Percentiles rank a stretch among this genome's conserved stretches.
phyloP scores from a whole-genome alignment of 2,797 vertebrate genomes.

The Arnoldichthys spilopterus region DNA sequence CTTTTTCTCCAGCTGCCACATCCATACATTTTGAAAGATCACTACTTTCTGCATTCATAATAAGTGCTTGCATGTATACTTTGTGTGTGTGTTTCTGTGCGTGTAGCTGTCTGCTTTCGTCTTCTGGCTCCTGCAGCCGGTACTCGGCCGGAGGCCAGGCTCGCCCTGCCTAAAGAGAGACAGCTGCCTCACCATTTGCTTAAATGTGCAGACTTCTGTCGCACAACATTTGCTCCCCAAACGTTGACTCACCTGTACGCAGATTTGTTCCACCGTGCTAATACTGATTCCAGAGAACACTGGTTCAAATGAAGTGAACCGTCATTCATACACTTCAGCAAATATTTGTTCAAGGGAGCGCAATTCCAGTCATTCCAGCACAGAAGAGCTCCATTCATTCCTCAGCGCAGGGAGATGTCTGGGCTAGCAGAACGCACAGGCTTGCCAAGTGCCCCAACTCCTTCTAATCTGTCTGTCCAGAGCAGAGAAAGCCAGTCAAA shows the following conservation, averaged over 20 bases:
- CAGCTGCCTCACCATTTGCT: not conserved
- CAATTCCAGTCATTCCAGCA: conserved; percentile 16
- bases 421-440: conserved; percentile 35
- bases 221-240: conserved; percentile 32
- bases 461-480: conserved; percentile 8
- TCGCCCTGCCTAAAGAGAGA: conserved; percentile 19
- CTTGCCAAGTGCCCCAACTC: conserved; percentile 6
- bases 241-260: conserved; percentile 18
- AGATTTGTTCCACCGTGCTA: conserved; percentile 30
- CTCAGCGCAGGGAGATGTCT: conserved; percentile 57
- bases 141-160: conserved; percentile 23
- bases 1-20: no score
- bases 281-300: conserved; percentile 33
- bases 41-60: no score
- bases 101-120: conserved; percentile 63
- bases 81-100: conserved; percentile 45
- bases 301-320: conserved; percentile 32
- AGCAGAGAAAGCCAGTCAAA: conserved; percentile 14
- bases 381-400: conserved; percentile 62
- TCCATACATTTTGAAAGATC: conserved; percentile 20
- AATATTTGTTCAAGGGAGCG: conserved; percentile 29
- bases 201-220: conserved; percentile 12
- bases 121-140: conserved; percentile 49
- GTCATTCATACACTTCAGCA: conserved; percentile 40
- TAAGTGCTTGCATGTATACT: no score